A percentile compares a stretch with the other conserved stretches of the same genome.
phyloP scores from a whole-genome alignment of 2,888 invertebrate genomes.

The Ormyrus nitidulus region DNA sequence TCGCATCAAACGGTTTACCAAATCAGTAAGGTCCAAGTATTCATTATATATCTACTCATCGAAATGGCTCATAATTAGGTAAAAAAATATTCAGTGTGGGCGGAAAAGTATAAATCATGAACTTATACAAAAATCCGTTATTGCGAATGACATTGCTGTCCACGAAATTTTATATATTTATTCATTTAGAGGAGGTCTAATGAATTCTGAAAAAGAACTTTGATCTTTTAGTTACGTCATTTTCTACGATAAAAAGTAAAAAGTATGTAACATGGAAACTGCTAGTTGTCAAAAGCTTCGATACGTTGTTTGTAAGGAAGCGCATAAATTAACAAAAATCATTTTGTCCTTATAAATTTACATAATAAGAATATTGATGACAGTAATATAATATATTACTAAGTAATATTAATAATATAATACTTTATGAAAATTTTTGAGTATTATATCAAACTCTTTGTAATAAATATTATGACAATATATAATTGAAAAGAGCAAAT shows the following conservation, averaged over 20 bases:
- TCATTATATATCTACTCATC: constrained; percentile 26
- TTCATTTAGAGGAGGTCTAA: constrained; percentile 10
- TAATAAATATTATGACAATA: constrained; percentile 61
- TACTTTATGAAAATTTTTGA: constrained; percentile 49
- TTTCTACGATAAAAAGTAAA: constrained; percentile 37
- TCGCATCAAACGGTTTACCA: constrained; percentile 23
- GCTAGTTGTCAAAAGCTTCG: constrained; percentile 20
- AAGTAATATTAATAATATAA: constrained; percentile 31
- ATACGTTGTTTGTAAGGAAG: constrained; percentile 28
- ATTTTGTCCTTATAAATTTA: constrained; percentile 49
- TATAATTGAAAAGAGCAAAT: constrained; percentile 45
- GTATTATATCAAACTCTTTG: constrained; percentile 63
- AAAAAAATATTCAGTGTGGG: constrained; percentile 8
- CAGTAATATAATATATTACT: constrained; percentile 30
- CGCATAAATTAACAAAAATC: constrained; percentile 42
- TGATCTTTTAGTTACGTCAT: constrained; percentile 20
- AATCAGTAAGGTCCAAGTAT: constrained; percentile 46
- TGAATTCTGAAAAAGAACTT: constrained; percentile 19
- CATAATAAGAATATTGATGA: constrained; percentile 29
- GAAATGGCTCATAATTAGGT: constrained; percentile 26
- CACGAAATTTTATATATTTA: constrained; percentile 37
- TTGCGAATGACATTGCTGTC: constrained; percentile 14
- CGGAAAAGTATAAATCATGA: constrained; percentile 1
- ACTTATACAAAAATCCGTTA: constrained; percentile 8
- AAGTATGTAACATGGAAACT: constrained; percentile 44